Evolutionary conservation across 2,888 invertebrate genomes (phyloP), one percentile per base, ranked within the genome.

Genomic region (Ophonus ardosiacus): DNA sequence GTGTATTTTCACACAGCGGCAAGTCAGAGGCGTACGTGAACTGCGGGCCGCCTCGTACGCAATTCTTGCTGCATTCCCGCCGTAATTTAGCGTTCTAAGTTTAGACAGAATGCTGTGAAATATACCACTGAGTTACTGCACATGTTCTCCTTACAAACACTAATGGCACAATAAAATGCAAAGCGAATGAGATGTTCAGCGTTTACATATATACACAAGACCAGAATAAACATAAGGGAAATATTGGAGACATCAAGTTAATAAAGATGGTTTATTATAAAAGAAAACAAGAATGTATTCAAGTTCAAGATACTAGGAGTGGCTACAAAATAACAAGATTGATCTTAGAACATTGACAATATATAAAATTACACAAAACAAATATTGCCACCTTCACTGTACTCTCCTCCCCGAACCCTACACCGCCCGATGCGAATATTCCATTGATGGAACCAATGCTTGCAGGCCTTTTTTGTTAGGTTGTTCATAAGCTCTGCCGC

Each of bases 21-120:
- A 31, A 31, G 31, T 31, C 43, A 51, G 43, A 51, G 13, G 43
- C 71, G 40, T 74, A 74, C 71, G 71, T 74, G 68, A 21, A 63
- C 7, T 7, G 8, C 18, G 24, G 63, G 24, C 59, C 21, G 63
- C 10, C 24, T 43, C 18, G 43, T 40, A 79, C 71, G 68, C 68
- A 56, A 51, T 24, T 82, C 68, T 82, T 57, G 68, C 56, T 82
- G 71, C 68, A 82, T 82, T 82, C 82, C 82, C 56, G 13, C 57
- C 17, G 68, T 82, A 82, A 82, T 82, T 82, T 82, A 82, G 71
- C 15, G 71, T 68, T 82, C 82, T 71, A 82, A 82, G 82, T 82
- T 82, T 82, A 82, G 71, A 82, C 68, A 82, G 82, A 31, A 56
- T 71, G 71, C 82, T 71, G 68, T 79, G 79, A 68, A 65, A 68